Conservation (phyloP, 2,113 vertebrate genomes). For the human region GRCh38 chrX:138239501-138240000, state of each 20-base stretch:
- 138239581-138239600: neutral
- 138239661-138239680: neutral
- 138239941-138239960: neutral
- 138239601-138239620: neutral
- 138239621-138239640: neutral
- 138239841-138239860: neutral
- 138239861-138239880: neutral
- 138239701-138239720: neutral
- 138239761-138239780: conserved; percentile 32
- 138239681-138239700: neutral
- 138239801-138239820: neutral
- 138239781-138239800: neutral
- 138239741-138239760: conserved; percentile 4
- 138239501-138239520: neutral
- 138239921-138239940: conserved; percentile 30
- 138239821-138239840: neutral
- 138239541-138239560: neutral
- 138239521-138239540: neutral
- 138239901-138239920: neutral
- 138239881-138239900: neutral
- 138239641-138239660: neutral
- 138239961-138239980: neutral
- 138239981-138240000: neutral
- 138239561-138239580: neutral
- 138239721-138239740: neutral